These are phyloP conservation scores for Typhlomys cinereus DNA, from an alignment of 2,113 vertebrate species.

Conservation along the genomic window DNA sequence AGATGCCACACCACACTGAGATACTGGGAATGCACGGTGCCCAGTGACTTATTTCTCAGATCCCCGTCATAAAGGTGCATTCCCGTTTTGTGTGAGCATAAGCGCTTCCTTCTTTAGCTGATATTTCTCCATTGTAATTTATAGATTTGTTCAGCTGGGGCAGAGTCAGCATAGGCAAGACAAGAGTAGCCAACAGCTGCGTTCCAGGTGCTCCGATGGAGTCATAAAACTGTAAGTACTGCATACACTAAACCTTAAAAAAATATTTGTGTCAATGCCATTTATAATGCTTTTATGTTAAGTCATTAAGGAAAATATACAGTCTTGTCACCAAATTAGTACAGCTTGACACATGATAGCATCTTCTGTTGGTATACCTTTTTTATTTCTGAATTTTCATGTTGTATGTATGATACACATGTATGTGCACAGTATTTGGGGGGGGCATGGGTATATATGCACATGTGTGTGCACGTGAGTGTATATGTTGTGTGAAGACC, in stretches of 20 bases:
- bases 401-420: no score
- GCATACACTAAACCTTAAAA: not conserved
- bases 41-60: not conserved
- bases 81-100: conserved; percentile 1
- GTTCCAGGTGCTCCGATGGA: conserved; percentile 85
- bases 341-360: not conserved
- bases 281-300: not conserved
- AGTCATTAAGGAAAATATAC: not conserved
- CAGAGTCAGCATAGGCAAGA: conserved; percentile 93
- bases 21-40: not conserved
- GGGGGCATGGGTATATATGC: no score
- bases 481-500: no score
- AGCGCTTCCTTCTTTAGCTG: conserved; percentile 39
- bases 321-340: not conserved
- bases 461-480: no score
- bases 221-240: conserved; percentile 93
- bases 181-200: conserved; percentile 81
- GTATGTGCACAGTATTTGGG: no score
- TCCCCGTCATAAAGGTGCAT: not conserved
- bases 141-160: conserved; percentile 94
- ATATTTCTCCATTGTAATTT: conserved; percentile 17
- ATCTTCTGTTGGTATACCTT: not conserved
- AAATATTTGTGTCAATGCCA: not conserved
- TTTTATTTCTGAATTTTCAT: no score
- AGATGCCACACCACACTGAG: not conserved